Base-by-base conservation (phyloP, 2,888 invertebrate species). In the Drosophila cracens region DNA sequence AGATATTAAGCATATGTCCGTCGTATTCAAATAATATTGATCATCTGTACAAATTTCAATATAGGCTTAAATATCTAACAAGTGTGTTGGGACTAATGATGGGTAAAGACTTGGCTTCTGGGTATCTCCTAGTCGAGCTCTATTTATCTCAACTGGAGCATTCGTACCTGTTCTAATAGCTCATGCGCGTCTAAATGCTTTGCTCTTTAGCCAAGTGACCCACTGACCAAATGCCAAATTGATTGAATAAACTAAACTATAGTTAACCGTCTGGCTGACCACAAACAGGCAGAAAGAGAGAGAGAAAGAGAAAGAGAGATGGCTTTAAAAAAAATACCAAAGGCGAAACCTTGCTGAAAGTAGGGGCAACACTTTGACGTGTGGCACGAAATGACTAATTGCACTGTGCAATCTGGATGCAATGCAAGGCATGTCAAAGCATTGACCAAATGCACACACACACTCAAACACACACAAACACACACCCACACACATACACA, bases 171-270 rank as follows among this genome's bases (percentile, higher is more conserved):
- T 67, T 48, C 66, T 69, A 81, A 79, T 79, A 69, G 61, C 49
- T 68, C 78, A 52, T 79, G 78, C 73, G 81, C 68, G 57, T 61
- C 79, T 81, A 81, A 81, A 79, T 79, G 82, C 70, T 74, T 78
- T 78, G 70, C 49, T 68, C 82, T 68, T 79, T 74, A 73, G 36
- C 65, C 78, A 69, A 60, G 21, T 43, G 62, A 63, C 63, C 46
- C 33, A 62, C 33, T 46, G 38, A 27, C 38, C 27, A 38, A 38
- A 18, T 38, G 27, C 36, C n/a, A 25, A 36, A 25, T 18, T 57
- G 68, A 40, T n/a, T 53, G 79, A 33, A 18, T 70, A 53, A n/a
- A 53, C 10, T n/a, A 33, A 33, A 38, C 57, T 51, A 27, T 21
- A 21, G 46, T 21, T 21, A 46, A 33, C 34, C 57, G 21, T 40